These are phyloP conservation scores for Drosophila hawaiiensis DNA, from an alignment of 2,888 invertebrate genomes.

Conservation along the genomic window DNA sequence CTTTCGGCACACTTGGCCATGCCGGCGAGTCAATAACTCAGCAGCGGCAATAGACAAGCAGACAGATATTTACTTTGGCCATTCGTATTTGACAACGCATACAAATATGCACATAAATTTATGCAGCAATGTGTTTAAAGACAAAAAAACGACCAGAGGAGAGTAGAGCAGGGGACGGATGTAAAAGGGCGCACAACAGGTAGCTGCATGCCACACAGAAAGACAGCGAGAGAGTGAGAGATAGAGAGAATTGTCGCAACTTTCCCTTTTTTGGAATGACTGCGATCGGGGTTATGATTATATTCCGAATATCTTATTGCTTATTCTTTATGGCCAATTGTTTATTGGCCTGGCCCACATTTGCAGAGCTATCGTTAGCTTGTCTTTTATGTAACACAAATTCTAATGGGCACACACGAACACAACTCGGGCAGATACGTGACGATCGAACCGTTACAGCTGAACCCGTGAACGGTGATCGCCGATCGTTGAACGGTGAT, in stretches of 20 bases:
- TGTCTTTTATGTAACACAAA: conserved; percentile 50
- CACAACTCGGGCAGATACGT: conserved; percentile 14
- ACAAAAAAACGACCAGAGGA: not conserved
- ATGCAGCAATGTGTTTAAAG: conserved; percentile 43
- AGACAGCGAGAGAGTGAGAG: conserved; percentile 14
- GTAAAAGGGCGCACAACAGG: conserved; percentile 37
- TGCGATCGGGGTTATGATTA: conserved; percentile 63
- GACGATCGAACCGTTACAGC: conserved; percentile 23
- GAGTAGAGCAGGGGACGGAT: not conserved
- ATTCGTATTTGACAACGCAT: conserved; percentile 64
- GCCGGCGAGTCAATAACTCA: conserved; percentile 58
- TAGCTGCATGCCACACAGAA: conserved; percentile 55
- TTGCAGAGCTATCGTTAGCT: conserved; percentile 21
- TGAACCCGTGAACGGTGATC: conserved; percentile 18
- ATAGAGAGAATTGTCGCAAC: conserved; percentile 63
- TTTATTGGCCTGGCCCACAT: conserved; percentile 56
- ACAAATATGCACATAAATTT: conserved; percentile 68
- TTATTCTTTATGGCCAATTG: conserved; percentile 32
- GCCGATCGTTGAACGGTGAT: not conserved
- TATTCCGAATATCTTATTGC: conserved; percentile 20
- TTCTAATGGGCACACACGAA: conserved; percentile 50
- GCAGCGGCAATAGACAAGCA: conserved; percentile 26
- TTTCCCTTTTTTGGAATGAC: conserved; percentile 70
- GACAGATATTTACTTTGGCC: conserved; percentile 63
- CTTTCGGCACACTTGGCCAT: conserved; percentile 61